Evolutionary conservation across 2,888 invertebrate genomes (phyloP), one percentile per base, ranked within the genome.

Genomic region (Ormyrus rosae): DNA sequence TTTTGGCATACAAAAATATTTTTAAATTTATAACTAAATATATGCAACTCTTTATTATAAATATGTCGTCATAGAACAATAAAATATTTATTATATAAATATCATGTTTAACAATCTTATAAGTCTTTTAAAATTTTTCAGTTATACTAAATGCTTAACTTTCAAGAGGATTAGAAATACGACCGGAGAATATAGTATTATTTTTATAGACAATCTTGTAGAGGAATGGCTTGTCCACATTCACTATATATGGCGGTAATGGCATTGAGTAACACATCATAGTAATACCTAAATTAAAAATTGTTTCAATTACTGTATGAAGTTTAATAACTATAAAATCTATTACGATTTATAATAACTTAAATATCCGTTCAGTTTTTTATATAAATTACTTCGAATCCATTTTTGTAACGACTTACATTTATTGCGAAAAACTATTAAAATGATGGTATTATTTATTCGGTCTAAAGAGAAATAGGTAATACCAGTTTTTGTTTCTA

Each of bases 171-270:
- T 83, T 78, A 7, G 48, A 60, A 9, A 85, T 64, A 19, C 78
- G 79, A 13, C 84, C 84, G 50, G 53, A 65, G 58, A 84, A 84
- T 45, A 84, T 55, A 6, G 80, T 74, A 56, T 53, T 75, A 63
- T 61, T 71, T 56, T 83, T 85, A 65, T 85, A 81, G 8, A 84
- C 56, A 76, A 89, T 84, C 6, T 80, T 70, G 82, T 87, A 86
- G 56, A 87, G 72, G 83, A 90, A 91, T n/a, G 90, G 88, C 80
- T 85, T 87, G 79, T 90, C 85, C 19, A 78, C 71, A 1, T 67
- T 53, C 13, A 81, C 2, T 34, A 13, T 45, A 2, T 2, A 6
- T 6, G 69, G 56, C 13, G 65, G 67, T 53, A 19, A 19, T 5
- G 78, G 72, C 56, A 61, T 10, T 5, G 19, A 13, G 48, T 19